Base-by-base conservation (phyloP, 2,888 invertebrate genomes). In the Micoletzkya japonica region DNA sequence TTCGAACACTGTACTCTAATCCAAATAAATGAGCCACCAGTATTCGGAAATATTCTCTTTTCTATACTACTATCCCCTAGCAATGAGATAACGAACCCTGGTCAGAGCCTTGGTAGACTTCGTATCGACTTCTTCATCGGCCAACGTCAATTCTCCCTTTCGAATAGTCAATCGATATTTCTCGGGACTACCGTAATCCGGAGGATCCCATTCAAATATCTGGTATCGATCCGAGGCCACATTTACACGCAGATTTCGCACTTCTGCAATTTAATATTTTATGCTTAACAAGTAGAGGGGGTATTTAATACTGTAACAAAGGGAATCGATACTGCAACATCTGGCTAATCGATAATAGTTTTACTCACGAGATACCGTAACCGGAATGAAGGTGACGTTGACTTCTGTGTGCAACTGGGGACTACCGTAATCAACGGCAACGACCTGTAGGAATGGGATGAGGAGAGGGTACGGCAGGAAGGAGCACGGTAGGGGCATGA, bases 121-220 rank as follows among this genome's bases (percentile, higher is more conserved):
- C n/a, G 66, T 56, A 56, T 66, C 66, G 3, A 66, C 66, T 66
- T 66, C 54, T 56, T 56, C 66, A 56, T 66, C 66, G 28, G 28
- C 56, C 36, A 66, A 20, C n/a, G 39, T 54, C 14, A 37, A 56
- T 4, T 66, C 66, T 37, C 39, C 56, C 44, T 39, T 34, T 30
- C 39, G 34, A 17, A 78, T 57, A 17, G 56, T 52, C 28, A 81
- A 68, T 36, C 77, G 70, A 70, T 77, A 81, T 57, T 77, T 80
- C 39, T 82, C 78, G 7, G 82, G 76, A 34, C 75, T 73, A 26
- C 84, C 84, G 70, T 78, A 80, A 24, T 76, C 73, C 1, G 84
- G 84, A 39, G 76, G 52, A 64, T 85, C 84, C 84, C 84, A 84
- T 63, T 85, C 83, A 57, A 85, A 83, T 10, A 84, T 80, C 60